Evolutionary conservation across 1,140 invertebrate species (phyloP), one percentile per base, ranked within the genome.

Genomic region (Plectrocnemia conspersa): DNA sequence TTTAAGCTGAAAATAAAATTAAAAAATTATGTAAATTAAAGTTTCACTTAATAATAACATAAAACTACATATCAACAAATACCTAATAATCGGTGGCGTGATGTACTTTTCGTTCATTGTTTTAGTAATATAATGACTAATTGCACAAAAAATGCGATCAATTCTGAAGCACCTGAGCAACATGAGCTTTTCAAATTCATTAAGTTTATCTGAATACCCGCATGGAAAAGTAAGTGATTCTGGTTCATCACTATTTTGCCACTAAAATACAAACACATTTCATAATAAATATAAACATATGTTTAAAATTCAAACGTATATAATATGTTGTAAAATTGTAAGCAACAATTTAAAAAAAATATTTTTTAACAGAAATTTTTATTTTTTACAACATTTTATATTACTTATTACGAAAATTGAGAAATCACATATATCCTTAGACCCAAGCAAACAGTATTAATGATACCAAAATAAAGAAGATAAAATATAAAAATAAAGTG

Each of bases 71-170:
- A 29, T 27, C 3, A 27, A 23, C 32, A 42, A 40, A 52, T 54
- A 78, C 76, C 72, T 82, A 52, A 91, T 81, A 36, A 88, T 84
- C 0, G 89, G 89, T 22, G 91, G 87, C 21, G 84, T 91, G 23
- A 93, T 84, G 64, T 82, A 94, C 67, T 88, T 81, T 66, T 91
- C 85, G 29, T 89, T 89, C 86, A 94, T 90, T 1, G 79, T 81
- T 40, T 81, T 77, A 2, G 79, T 83, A 59, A 94, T 86, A 66
- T 87, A 94, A 66, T 87, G 80, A 19, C 82, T 83, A 42, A 93
- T 79, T 19, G 83, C 83, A 38, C 85, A 72, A 71, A 87, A 91
- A n/a, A 93, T 82, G 54, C 90, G 77, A 73, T 94, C 91, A 5
- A 91, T 79, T 18, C 89, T 79, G 72, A 93, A 92, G 66, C 91